Conservation (phyloP, 2,888 invertebrate species). For the Laspeyria flexula region DNA sequence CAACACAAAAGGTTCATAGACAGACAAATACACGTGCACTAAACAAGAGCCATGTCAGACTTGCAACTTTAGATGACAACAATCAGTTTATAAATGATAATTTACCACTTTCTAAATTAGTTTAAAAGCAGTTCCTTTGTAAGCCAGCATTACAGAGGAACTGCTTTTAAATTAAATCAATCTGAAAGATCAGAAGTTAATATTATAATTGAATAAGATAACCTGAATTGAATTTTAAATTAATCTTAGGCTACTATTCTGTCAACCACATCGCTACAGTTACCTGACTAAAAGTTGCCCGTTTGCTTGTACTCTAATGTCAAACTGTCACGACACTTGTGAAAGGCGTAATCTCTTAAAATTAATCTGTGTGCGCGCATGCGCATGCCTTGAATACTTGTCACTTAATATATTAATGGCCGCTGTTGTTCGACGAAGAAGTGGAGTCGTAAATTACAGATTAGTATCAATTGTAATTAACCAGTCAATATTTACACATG, state of each 20-base stretch:
- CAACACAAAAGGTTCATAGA: neutral
- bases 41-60: neutral
- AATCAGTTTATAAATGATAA: too few relatives aligned
- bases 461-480: constrained; percentile 49
- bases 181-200: too few relatives aligned
- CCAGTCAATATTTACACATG: constrained; percentile 39
- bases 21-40: neutral
- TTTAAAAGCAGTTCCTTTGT: too few relatives aligned
- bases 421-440: constrained; percentile 23
- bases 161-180: too few relatives aligned
- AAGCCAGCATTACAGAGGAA: too few relatives aligned
- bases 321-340: constrained; percentile 44
- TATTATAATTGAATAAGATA: too few relatives aligned
- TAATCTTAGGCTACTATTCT: too few relatives aligned
- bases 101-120: too few relatives aligned
- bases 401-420: constrained; percentile 40
- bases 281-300: constrained; percentile 1
- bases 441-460: constrained; percentile 37
- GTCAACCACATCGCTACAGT: too few relatives aligned
- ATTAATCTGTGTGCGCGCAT: constrained; percentile 43
- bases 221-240: too few relatives aligned
- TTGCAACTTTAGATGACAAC: neutral
- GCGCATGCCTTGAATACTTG: constrained; percentile 47
- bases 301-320: neutral
- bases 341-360: constrained; percentile 49